phyloP scores from a whole-genome alignment of 2,797 vertebrate genomes.

The Orestias chungarensis region DNA sequence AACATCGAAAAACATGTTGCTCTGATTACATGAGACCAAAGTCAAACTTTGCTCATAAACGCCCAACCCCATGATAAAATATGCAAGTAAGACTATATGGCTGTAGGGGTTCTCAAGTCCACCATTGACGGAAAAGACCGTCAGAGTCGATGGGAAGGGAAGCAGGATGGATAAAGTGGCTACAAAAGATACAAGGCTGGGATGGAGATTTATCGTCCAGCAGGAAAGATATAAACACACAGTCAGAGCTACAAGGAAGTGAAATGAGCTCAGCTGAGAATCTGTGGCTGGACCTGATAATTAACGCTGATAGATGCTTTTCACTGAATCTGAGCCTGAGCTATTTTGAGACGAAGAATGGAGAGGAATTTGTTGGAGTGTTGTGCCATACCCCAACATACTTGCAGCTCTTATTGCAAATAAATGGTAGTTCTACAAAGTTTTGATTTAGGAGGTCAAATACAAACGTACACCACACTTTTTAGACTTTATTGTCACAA shows the following conservation, averaged over 20 bases:
- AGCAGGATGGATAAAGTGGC: background rate
- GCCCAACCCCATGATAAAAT: background rate
- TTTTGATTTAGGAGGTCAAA: background rate
- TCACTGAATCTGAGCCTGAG: too few relatives aligned
- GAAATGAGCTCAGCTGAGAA: background rate
- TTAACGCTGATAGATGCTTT: too few relatives aligned
- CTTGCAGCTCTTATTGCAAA: too few relatives aligned
- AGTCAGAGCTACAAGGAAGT: background rate
- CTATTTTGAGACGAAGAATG: background rate
- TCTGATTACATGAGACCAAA: too few relatives aligned
- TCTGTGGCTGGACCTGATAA: too few relatives aligned
- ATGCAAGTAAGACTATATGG: background rate
- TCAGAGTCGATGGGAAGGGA: background rate
- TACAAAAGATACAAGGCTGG: too few relatives aligned
- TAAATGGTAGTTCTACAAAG: background rate
- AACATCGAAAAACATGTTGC: too few relatives aligned
- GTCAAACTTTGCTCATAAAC: too few relatives aligned
- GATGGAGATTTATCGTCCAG: background rate
- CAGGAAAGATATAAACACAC: background rate
- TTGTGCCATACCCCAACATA: too few relatives aligned
- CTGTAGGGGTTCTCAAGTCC: background rate
- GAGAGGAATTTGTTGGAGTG: background rate
- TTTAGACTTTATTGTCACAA: background rate
- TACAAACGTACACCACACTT: background rate
- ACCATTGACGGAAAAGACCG: background rate